These are phyloP conservation scores for Panagrolaimus sp. DNA, from an alignment of 1,140 invertebrate genomes.

Conservation along the genomic window DNA sequence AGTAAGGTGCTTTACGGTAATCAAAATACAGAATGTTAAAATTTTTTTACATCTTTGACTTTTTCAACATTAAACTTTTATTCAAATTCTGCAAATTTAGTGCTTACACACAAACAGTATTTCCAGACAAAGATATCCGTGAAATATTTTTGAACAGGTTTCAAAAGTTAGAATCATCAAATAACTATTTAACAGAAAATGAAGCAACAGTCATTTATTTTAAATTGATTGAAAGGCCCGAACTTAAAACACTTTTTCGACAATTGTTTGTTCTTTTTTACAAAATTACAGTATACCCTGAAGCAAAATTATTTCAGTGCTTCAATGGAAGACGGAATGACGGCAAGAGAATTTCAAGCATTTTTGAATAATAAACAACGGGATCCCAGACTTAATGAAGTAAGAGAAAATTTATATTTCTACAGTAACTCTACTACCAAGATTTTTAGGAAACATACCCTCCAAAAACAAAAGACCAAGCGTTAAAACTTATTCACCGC, in stretches of 20 bases:
- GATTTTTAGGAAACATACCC: neutral
- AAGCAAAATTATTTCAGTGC: neutral
- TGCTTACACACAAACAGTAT: neutral
- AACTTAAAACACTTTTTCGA: neutral
- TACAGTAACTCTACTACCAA: neutral
- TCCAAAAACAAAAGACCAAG: neutral
- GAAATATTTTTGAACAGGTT: neutral
- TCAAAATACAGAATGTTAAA: neutral
- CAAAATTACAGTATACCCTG: neutral
- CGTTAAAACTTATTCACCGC: neutral
- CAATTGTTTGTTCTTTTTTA: neutral
- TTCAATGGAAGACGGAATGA: neutral
- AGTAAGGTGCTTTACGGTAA: neutral
- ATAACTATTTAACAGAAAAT: neutral
- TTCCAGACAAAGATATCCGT: neutral
- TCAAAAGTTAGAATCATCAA: neutral
- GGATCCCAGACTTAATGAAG: conserved; percentile 12
- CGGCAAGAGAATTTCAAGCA: neutral
- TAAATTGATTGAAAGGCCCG: neutral
- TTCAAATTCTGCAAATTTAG: neutral
- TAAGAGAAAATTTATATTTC: neutral
- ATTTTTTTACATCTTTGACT: neutral
- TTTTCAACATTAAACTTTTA: neutral
- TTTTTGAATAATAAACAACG: neutral
- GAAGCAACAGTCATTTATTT: neutral